Evolutionary conservation across 1,140 invertebrate genomes (phyloP), one percentile per base, ranked within the genome.

Genomic region (Drosophila suzukii): DNA sequence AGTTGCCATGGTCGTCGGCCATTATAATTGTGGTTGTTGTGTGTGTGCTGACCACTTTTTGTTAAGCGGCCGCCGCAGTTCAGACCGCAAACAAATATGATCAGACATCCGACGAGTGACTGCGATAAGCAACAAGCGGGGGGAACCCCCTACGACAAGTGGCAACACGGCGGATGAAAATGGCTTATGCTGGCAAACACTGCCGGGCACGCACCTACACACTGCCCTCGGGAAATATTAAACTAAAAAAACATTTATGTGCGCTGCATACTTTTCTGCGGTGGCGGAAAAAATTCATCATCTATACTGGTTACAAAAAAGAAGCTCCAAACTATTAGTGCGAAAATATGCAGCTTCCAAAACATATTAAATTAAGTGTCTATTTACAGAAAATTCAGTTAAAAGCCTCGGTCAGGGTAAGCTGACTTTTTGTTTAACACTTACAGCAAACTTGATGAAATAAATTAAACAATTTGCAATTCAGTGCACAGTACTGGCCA

Each of bases 61-160:
- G 79, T 76, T 82, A 66, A 79, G 63, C 63, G 56, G 30, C 67
- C 51, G 79, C 83, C 83, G 39, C 83, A 88, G 38, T 53, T 63
- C 70, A 78, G 78, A 77, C 83, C 83, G 24, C 83, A 88, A 88
- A 88, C 83, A 86, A 86, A 86, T 88, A 86, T 86, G 83, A 86
- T 86, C 83, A 88, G 83, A 82, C 83, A 86, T 86, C 66, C 85
- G 65, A 74, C 70, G 73, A 76, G 74, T 76, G 74, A 81, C 74
- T 78, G 75, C 36, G 50, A 76, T 43, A 54, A 85, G 75, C 65
- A 75, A 75, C 76, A 78, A 61, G 56, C 44, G 0, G 17, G 17
- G 12, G 38, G 32, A 38, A 43, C 2, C 15, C 15, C 30, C 36
- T 11, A 32, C 47, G 63, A 50, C 49, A 59, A 72, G 74, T 66